Evolutionary conservation across 2,888 invertebrate species (phyloP).

Genomic region (Cataglyphis albicans): DNA sequence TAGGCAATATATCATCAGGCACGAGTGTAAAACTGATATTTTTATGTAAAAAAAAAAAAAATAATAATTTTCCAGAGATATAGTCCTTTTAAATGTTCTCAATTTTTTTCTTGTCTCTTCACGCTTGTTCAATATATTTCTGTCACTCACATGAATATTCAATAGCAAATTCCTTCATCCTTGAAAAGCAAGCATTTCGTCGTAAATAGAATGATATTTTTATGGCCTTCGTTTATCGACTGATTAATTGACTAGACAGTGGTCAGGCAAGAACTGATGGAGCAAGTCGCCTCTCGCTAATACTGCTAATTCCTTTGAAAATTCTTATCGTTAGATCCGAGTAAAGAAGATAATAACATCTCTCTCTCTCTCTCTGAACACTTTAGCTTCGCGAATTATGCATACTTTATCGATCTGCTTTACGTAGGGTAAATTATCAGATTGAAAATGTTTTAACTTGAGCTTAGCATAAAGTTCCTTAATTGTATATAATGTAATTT

Average conservation of each 20-base stretch:
- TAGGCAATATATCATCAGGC: not conserved
- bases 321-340: not conserved
- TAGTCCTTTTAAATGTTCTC: not conserved
- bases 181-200: not conserved
- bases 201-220: not conserved
- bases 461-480: slow-evolving; percentile 26
- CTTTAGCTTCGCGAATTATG: slow-evolving; percentile 18
- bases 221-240: slow-evolving; percentile 6
- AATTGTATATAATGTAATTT: not conserved
- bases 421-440: slow-evolving; percentile 10
- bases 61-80: not conserved
- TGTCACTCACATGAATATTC: not conserved
- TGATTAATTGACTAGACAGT: slow-evolving; percentile 29
- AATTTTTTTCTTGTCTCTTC: not conserved
- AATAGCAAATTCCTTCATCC: not conserved
- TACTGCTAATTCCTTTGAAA: slow-evolving; percentile 15
- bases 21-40: not conserved
- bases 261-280: slow-evolving; percentile 12
- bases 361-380: slow-evolving; percentile 8
- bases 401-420: slow-evolving; percentile 13
- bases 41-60: not conserved
- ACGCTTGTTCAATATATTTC: not conserved
- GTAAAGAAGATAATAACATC: slow-evolving; percentile 11
- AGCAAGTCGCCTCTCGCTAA: slow-evolving; percentile 17
- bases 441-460: slow-evolving; percentile 9